Evolutionary conservation across 2,113 vertebrate species (phyloP), one percentile per base, ranked within the genome.

Genomic region (Genyomyrus donnyi): DNA sequence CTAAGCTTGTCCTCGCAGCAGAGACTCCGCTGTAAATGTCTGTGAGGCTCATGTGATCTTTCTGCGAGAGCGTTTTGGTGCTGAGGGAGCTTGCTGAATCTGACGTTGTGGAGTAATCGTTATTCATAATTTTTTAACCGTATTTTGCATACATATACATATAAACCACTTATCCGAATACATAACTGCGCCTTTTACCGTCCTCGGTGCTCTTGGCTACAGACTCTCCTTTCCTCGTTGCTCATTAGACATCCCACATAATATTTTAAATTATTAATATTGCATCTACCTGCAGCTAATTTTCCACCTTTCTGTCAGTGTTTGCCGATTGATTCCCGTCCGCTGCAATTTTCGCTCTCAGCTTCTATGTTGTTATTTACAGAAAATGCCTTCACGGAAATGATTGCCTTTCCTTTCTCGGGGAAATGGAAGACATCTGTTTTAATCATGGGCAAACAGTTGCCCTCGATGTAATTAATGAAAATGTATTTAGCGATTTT

Each of bases 401-500:
- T 87, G 35, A 87, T 88, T 92, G 66, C 88, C 91, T 89, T 89
- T 27, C 88, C 86, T 91, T 86, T 87, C 42, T 77, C 35, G 35
- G 31, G 74, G 48, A 91, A 70, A 88, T 48, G 39, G 89, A 39
- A 90, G 89, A 93, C 93, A 93, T 93, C 90, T 92, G 91, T 92
- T 95, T 92, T 90, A 94, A 93, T 93, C 90, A 90, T 70, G 66
- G 83, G 90, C 90, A 93, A 91, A 91, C 91, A 91, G 90, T 89
- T 91, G 45, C 91, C 86, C n/a, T 17, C 88, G 45, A 31, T 93
- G 89, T 93, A 93, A 93, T 94, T 94, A 93, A 93, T 91, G 7
- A 91, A 92, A 94, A 93, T 91, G 90, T 90, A 93, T 92, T 91
- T 93, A 93, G 91, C 88, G 45, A 88, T 90, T 93, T 92, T 89